Evolutionary conservation across 2,888 invertebrate genomes (phyloP), one percentile per base, ranked within the genome.

Genomic region (Druceiella hillmani): DNA sequence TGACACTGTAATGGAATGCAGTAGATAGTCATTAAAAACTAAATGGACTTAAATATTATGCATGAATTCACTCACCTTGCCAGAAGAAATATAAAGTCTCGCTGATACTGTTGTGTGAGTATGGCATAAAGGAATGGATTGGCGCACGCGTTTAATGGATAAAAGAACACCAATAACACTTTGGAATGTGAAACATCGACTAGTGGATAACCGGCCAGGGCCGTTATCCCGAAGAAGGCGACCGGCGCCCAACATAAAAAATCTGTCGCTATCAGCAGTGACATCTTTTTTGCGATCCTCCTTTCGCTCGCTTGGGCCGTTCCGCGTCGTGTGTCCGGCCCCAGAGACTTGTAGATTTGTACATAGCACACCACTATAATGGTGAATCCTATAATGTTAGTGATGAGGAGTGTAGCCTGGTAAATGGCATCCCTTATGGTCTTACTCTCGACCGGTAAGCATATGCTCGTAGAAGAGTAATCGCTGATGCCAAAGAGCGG

Each of bases 111-210:
- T 44, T 88, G 81, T 4, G 92, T 93, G 55, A 91, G 70, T 49
- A 93, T 87, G 11, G 90, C 92, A 61, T 93, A 94, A 3, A 94
- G 66, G 67, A 91, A 92, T 1, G 93, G 93, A 65, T 94, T 92
- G 24, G 92, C 89, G 57, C 90, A 91, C 1, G 91, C 87, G 62
- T 93, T 93, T 43, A 94, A 64, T 0, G 93, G 93, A 57, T 92
- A 89, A 57, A 93, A 90, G 58, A 93, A 90, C 5, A 93, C 91
- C 42, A 91, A 64, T 7, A 91, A 65, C 32, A 93, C 83, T 62
- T 86, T 86, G 0, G 85, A 83, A 52, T 82, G 78, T 4, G 83
- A 82, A 1, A 92, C 83, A 50, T 87, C 85, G 27, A 93, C 89
- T 44, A 92, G 62, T 1, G 92, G 89, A 49, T 76, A 80, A 1